Base-by-base conservation (phyloP, 2,888 invertebrate genomes). In the Phasia obesa region DNA sequence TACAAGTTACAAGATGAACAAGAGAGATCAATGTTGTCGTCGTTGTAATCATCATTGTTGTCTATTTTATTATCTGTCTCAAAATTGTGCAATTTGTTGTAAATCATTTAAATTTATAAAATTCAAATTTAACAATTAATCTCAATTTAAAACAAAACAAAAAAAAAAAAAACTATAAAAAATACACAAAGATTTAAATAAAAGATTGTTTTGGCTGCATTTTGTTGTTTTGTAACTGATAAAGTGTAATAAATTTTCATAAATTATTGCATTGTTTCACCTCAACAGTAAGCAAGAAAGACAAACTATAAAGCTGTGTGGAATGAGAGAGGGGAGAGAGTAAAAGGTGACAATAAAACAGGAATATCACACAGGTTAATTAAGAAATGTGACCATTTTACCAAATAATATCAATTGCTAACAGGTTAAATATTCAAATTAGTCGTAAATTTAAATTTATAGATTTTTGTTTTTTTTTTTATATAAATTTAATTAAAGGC, bases 1-100 rank as follows among this genome's bases (percentile, higher is more conserved):
- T 78, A 60, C 71, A 62, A 73, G 71, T 69, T 62, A 69, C 81
- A 78, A 81, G 75, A 84, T 84, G 81, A 79, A 49, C 60, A 53
- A 77, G 49, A 53, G 42, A 60, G 74, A 74, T 65, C 69, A 38
- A 51, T 44, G 53, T 47, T 38, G 11, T 60, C 49, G 47, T 38
- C 35, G 15, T 49, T 42, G 23, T 62, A 11, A 23, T 60, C 60
- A 21, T 49, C 11, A 51, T 51, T n/a, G 21, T 51, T 31, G n/a
- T 38, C 31, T 62, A 27, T 44, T 17, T 17, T 11, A 27, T 42
- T 42, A 59, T 51, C n/a, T 17, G 38, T 9, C 42, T 23, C 49
- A 64, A 42, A 74, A 62, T 51, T 31, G 44, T 57, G 59, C 51
- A 65, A 59, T 19, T 64, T 74, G 27, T 67, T 55, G 60, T 64